These are phyloP conservation scores for Tribolium castaneum DNA, from an alignment of 1,140 invertebrate genomes.

Conservation along the genomic window DNA sequence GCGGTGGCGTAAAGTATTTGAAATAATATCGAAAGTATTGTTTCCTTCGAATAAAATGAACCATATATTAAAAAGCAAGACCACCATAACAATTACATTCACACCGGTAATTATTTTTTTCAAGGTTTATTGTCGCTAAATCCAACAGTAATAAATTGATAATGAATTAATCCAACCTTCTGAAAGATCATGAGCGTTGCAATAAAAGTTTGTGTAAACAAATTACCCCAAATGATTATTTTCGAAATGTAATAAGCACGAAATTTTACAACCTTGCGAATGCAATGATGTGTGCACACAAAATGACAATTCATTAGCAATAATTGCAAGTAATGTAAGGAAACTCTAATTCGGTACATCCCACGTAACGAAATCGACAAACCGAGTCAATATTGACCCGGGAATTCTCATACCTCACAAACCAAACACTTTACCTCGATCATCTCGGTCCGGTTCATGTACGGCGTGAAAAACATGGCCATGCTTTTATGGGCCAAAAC, in stretches of 20 bases:
- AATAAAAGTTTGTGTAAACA: not conserved
- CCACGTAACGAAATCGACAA: not conserved
- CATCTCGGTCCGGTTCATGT: slow-evolving; percentile 75
- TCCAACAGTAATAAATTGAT: not conserved
- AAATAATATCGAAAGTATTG: not conserved
- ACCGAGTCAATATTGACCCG: not conserved
- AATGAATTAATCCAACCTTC: not conserved
- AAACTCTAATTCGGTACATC: not conserved
- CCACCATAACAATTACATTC: not conserved
- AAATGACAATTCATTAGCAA: not conserved
- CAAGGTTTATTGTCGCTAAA: not conserved
- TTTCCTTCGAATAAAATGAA: not conserved
- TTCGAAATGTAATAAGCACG: not conserved
- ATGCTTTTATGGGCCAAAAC: slow-evolving; percentile 79
- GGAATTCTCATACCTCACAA: not conserved
- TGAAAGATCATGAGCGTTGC: not conserved
- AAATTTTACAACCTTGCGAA: not conserved
- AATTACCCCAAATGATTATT: not conserved
- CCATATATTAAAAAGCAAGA: not conserved
- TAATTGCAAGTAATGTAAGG: not conserved
- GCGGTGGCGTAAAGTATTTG: not conserved
- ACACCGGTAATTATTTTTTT: not conserved
- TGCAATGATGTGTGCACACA: not conserved
- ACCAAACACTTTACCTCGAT: slow-evolving; percentile 68
- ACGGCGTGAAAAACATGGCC: slow-evolving; percentile 78